A percentile compares a stretch with the other conserved stretches of the same genome.
phyloP scores from a whole-genome alignment of 2,797 vertebrate species.

The Enteromius trimaculatus region DNA sequence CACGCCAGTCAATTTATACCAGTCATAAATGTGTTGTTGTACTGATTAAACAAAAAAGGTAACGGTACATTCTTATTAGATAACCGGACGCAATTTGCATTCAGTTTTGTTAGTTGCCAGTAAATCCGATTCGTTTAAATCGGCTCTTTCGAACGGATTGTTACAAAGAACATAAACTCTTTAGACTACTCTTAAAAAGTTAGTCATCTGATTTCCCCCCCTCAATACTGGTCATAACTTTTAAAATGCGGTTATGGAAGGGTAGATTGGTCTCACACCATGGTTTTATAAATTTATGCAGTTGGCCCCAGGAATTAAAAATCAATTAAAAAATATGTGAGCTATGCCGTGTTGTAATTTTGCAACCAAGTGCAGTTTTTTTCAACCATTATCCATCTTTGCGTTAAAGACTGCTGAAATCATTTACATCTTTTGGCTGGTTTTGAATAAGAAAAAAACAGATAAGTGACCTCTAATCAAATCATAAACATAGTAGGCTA shows the following conservation, averaged over 20 bases:
- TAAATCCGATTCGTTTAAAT: not conserved
- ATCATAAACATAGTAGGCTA: not conserved
- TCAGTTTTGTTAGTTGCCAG: not conserved
- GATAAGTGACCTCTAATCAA: not conserved
- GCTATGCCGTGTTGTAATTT: not conserved
- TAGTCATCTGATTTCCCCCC: too few relatives aligned
- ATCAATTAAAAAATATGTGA: not conserved
- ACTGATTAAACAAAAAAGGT: not conserved
- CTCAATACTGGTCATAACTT: too few relatives aligned
- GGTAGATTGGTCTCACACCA: too few relatives aligned
- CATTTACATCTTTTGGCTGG: not conserved
- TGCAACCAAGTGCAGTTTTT: not conserved
- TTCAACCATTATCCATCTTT: not conserved
- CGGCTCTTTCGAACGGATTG: not conserved
- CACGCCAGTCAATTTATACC: not conserved
- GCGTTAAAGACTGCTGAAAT: not conserved
- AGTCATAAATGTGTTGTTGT: not conserved
- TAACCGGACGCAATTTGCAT: not conserved
- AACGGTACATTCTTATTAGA: not conserved
- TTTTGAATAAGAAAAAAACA: not conserved
- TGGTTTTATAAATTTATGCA: too few relatives aligned
- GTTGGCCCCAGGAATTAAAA: not conserved
- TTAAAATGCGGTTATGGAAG: too few relatives aligned
- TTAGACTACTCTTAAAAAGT: too few relatives aligned
- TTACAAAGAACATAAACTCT: not conserved